Conservation (phyloP, 1,140 invertebrate species). For the Neodiprion pinetum region DNA sequence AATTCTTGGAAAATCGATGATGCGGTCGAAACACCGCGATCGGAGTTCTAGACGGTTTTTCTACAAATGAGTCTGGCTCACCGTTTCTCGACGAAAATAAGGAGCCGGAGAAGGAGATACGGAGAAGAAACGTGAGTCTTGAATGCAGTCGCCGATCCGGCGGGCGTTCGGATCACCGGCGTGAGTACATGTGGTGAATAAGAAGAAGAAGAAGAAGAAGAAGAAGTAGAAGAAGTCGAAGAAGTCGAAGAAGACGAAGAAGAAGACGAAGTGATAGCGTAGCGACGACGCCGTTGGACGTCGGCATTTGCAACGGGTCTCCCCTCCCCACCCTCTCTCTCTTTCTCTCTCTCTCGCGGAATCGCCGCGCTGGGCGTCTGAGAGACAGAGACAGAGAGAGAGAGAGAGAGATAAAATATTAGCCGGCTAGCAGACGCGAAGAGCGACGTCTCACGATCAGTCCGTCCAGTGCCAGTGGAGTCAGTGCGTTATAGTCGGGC, state of each 20-base stretch:
- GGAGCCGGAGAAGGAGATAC: no score
- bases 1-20: no score
- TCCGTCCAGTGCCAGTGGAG: not conserved
- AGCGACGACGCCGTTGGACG: not conserved
- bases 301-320: not conserved
- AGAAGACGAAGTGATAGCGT: not conserved
- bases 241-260: not conserved
- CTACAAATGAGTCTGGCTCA: no score
- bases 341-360: no score
- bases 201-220: not conserved
- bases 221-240: not conserved
- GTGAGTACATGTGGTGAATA: not conserved
- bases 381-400: not conserved
- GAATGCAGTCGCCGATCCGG: not conserved
- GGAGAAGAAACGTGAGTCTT: not conserved
- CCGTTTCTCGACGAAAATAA: no score
- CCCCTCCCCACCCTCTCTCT: not conserved
- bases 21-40: no score
- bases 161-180: not conserved
- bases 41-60: no score
- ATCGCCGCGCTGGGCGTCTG: not conserved
- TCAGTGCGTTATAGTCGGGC: constrained; percentile 1
- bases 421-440: not conserved
- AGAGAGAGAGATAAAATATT: not conserved
- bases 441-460: not conserved